These are phyloP conservation scores for Lagocephalus sceleratus DNA, from an alignment of 2,797 vertebrate species.

Conservation along the genomic window DNA sequence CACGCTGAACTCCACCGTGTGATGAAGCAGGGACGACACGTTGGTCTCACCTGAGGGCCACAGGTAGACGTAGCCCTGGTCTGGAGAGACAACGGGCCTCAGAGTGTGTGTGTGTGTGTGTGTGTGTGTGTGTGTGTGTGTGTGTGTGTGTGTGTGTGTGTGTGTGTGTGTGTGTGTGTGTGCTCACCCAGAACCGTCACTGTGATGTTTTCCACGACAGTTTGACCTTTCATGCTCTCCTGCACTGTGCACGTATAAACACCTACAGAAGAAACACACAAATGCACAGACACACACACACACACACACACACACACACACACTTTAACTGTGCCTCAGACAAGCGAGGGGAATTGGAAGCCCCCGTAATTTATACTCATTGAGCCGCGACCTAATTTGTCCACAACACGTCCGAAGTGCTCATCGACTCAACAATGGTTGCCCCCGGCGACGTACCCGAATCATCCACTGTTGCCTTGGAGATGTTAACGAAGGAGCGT, in stretches of 20 bases:
- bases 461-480: conserved; percentile 70
- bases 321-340: not conserved
- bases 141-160: not conserved
- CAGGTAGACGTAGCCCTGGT: conserved; percentile 79
- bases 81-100: conserved; percentile 54
- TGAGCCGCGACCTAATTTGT: no score
- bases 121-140: not conserved
- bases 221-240: conserved; percentile 67
- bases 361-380: no score
- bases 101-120: not conserved
- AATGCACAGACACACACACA: not conserved
- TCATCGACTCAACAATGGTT: no score
- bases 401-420: not conserved
- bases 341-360: no score
- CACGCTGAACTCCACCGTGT: conserved; percentile 76
- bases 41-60: conserved; percentile 54
- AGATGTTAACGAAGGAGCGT: conserved; percentile 82
- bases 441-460: conserved; percentile 62
- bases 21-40: conserved; percentile 72
- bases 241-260: conserved; percentile 80
- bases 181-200: conserved; percentile 81
- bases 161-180: not conserved
- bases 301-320: conserved; percentile 2
- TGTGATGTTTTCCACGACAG: conserved; percentile 70
- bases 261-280: conserved; percentile 59